These are phyloP conservation scores for Trichogramma evanescens DNA, from an alignment of 2,888 invertebrate genomes.

Conservation along the genomic window DNA sequence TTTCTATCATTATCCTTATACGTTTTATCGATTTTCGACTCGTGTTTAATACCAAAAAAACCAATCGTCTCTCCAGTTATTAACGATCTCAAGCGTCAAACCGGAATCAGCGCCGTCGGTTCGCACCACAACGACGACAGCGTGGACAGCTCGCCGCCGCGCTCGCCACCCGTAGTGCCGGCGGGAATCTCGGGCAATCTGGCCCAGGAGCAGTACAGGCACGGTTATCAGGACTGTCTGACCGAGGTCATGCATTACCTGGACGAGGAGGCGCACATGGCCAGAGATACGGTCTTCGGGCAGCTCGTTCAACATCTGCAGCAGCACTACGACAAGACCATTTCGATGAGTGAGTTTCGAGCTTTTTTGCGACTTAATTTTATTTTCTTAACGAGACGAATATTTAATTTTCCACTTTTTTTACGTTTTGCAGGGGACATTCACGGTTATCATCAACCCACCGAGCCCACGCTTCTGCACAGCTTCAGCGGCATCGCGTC, in stretches of 20 bases:
- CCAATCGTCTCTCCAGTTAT: not conserved
- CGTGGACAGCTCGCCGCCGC: slow-evolving; percentile 39
- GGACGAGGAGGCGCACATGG: slow-evolving; percentile 75
- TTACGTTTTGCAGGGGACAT: not conserved
- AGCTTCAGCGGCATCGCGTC: slow-evolving; percentile 17
- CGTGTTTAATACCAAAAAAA: not conserved
- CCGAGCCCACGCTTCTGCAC: slow-evolving; percentile 39
- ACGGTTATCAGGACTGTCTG: slow-evolving; percentile 87
- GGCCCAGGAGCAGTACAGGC: slow-evolving; percentile 57
- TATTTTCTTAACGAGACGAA: not conserved
- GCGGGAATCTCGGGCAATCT: slow-evolving; percentile 25
- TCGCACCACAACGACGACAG: slow-evolving; percentile 40
- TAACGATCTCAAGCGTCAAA: no score
- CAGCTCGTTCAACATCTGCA: slow-evolving; percentile 77
- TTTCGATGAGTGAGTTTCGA: slow-evolving; percentile 44
- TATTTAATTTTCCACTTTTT: not conserved
- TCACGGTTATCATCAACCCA: slow-evolving; percentile 1
- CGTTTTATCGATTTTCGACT: no score
- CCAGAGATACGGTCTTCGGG: slow-evolving; percentile 73
- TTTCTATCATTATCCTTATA: not conserved
- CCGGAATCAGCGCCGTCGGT: no score
- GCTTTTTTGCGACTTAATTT: not conserved
- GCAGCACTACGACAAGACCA: slow-evolving; percentile 67
- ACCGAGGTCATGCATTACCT: slow-evolving; percentile 85
- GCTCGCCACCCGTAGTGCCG: slow-evolving; percentile 21